A percentile compares a stretch with the other conserved stretches of the same genome.
These are phyloP conservation scores for Bombus haemorrhoidalis DNA, from an alignment of 1,140 invertebrate species.

Conservation along the genomic window DNA sequence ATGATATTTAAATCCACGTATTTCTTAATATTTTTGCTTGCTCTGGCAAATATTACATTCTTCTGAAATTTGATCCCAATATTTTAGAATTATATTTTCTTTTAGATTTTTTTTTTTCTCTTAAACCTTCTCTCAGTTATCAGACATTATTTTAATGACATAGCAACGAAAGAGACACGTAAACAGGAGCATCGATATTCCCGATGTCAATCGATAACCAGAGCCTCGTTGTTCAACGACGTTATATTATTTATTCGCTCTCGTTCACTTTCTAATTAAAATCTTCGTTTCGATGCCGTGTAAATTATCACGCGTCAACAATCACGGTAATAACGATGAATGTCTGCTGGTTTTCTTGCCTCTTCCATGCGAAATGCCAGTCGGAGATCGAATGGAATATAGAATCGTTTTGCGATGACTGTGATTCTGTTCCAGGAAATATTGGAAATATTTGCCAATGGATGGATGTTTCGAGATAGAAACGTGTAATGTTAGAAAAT, in stretches of 20 bases:
- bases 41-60: too few relatives aligned
- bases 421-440: not conserved
- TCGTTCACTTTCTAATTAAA: slow-evolving; percentile 22
- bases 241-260: not conserved
- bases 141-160: slow-evolving; percentile 8
- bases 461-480: not conserved
- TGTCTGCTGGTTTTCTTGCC: not conserved
- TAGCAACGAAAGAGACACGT: not conserved
- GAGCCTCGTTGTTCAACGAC: not conserved
- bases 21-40: too few relatives aligned
- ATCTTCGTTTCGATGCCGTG: not conserved
- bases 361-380: not conserved
- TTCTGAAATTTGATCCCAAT: too few relatives aligned
- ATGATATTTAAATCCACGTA: too few relatives aligned
- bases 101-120: not conserved
- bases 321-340: not conserved
- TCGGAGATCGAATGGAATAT: not conserved
- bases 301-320: not conserved
- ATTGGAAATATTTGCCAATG: not conserved
- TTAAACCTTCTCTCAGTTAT: not conserved
- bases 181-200: not conserved
- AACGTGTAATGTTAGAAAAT: not conserved
- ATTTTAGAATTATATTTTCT: not conserved
- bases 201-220: not conserved
- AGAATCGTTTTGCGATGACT: not conserved